Evolutionary conservation across 2,113 vertebrate genomes (phyloP).

Genomic region (Epinephelus lanceolatus): DNA sequence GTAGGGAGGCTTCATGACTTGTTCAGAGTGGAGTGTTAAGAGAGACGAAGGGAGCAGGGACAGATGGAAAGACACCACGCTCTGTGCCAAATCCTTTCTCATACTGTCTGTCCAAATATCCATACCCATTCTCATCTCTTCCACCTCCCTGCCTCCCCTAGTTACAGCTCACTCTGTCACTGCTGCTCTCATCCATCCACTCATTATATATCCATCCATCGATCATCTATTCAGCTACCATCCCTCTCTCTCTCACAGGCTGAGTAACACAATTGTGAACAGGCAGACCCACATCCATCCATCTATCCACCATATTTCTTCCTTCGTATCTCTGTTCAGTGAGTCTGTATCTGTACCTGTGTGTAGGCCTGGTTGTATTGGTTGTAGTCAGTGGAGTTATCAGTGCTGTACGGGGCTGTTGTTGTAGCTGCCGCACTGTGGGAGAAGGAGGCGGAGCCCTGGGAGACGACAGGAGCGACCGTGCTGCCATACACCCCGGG

Average conservation of each 20-base stretch:
- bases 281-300: not conserved
- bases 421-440: constrained; percentile 69
- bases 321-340: not conserved
- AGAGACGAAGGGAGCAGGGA: constrained; percentile 52
- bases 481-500: constrained; percentile 79
- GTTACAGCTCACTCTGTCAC: constrained; percentile 51
- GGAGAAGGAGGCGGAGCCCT: constrained; percentile 78
- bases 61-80: constrained; percentile 71
- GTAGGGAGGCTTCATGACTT: constrained; percentile 45
- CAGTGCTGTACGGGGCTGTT: constrained; percentile 84
- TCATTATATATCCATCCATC: constrained; percentile 34
- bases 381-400: constrained; percentile 86
- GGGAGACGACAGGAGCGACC: constrained; percentile 84
- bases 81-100: constrained; percentile 66
- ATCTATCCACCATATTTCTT: not conserved
- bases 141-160: constrained; percentile 40
- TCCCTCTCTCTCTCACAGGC: constrained; percentile 5
- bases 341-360: constrained; percentile 73
- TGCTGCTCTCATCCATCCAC: constrained; percentile 29
- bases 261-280: not conserved
- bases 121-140: constrained; percentile 51
- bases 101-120: constrained; percentile 63
- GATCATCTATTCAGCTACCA: not conserved
- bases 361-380: constrained; percentile 88
- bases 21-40: constrained; percentile 46